Base-by-base conservation (phyloP, 2,113 vertebrate genomes). In the Halcyon malimbica region DNA sequence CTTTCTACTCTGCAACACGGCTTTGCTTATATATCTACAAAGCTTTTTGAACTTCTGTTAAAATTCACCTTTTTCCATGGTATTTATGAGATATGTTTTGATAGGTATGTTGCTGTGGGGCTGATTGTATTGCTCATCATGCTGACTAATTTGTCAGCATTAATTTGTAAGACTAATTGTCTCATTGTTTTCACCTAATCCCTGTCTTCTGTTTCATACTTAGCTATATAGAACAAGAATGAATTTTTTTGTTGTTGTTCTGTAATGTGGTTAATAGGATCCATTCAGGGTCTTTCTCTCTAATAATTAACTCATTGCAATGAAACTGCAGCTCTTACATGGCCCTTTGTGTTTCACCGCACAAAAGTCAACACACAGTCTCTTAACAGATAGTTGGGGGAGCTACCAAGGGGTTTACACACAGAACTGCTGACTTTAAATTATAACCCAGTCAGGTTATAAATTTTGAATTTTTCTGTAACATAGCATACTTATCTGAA, bases 341-440 rank as follows among this genome's bases (percentile, higher is more conserved):
- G 57, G 15, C 28, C 29, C 12, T 41, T 15, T 46, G 50, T 62
- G 19, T 74, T 65, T 83, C 37, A 62, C 6, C 12, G 53, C 29
- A 63, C 3, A 74, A 74, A 84, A 90, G 57, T 60, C 39, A 73
- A 19, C 35, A 54, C 19, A 16, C 9, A 29, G 6, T 2, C 9
- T 63, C 37, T 59, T 65, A 39, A 42, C 7, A 44, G 24, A 13
- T 28, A n/a, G 10, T 31, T 0, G 0, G 16, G 25, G 37, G 19
- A 78, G 19, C 67, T 85, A 71, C 53, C 37, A 60, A 46, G 9
- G 20, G 5, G 51, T 91, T 74, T 59, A 35, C 69, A 82, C 64
- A 25, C 5, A 67, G 75, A 90, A 77, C 14, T n/a, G 24, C 25
- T 74, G 11, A 41, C 67, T 46, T 87, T 87, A 54, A 80, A 70